These are phyloP conservation scores for Mixornis gularis DNA, from an alignment of 2,113 vertebrate species.

Conservation along the genomic window DNA sequence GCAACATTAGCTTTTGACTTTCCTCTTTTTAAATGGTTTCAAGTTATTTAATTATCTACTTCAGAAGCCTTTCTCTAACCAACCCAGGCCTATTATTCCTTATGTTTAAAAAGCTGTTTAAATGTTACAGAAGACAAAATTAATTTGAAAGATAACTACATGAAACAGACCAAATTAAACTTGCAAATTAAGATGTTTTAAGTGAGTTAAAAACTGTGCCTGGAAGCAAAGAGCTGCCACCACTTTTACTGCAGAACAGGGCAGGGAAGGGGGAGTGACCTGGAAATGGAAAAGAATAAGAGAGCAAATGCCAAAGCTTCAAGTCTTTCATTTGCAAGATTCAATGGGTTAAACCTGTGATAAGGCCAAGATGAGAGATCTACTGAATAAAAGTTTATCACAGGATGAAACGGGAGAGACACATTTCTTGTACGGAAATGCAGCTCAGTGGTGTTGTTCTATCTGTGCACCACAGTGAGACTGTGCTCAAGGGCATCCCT, in stretches of 20 bases:
- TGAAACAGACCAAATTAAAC: conserved; percentile 40
- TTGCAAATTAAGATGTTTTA: conserved; percentile 54
- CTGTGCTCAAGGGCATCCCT: neutral
- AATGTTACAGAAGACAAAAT: conserved; percentile 16
- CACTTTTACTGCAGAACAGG: neutral
- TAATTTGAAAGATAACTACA: conserved; percentile 47
- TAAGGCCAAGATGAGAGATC: neutral
- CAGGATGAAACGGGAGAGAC: neutral
- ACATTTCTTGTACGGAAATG: neutral
- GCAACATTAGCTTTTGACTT: conserved; percentile 1
- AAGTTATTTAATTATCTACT: conserved; percentile 38
- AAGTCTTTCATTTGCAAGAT: neutral
- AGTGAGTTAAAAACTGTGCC: conserved; percentile 44
- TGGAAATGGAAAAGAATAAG: neutral
- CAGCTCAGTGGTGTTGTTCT: neutral
- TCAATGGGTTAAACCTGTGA: neutral
- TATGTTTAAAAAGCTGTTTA: conserved; percentile 16
- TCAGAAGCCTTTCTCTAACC: neutral
- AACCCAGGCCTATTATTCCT: conserved; percentile 2
- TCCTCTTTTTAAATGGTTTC: neutral
- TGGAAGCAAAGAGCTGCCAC: conserved; percentile 7
- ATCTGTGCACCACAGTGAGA: neutral
- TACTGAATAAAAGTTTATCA: neutral
- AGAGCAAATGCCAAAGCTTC: neutral
- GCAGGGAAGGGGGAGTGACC: neutral